Conservation (phyloP, 2,888 invertebrate species). For the Erebia epiphron region DNA sequence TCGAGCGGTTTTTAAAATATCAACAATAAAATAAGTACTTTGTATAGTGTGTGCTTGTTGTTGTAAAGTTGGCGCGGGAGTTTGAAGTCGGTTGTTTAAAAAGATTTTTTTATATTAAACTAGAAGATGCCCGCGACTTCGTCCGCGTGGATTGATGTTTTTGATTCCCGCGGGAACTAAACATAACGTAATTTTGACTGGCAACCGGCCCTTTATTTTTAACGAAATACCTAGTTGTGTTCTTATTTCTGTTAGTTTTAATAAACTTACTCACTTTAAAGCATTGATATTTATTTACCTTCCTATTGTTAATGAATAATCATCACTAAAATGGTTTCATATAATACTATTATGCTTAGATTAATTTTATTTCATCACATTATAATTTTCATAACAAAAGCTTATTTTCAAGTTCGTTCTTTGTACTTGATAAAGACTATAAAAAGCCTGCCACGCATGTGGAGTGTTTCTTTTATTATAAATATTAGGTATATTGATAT, state of each 20-base stretch:
- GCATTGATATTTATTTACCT: neutral
- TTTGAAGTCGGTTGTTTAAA: no score
- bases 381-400: neutral
- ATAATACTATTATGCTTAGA: no score
- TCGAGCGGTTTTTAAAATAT: no score
- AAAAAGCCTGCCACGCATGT: constrained; percentile 1
- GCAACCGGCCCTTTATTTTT: neutral
- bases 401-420: neutral
- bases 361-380: constrained; percentile 2
- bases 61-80: no score
- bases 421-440: neutral
- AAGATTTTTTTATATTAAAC: no score
- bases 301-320: neutral
- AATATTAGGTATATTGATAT: constrained; percentile 2
- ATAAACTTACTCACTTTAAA: no score
- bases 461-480: constrained; percentile 7
- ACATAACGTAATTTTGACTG: no score
- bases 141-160: no score
- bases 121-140: no score
- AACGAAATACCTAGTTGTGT: neutral
- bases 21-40: no score
- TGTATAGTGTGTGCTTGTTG: no score
- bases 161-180: no score
- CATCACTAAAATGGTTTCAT: constrained; percentile 1
- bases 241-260: constrained; percentile 15